These are phyloP conservation scores for Anabas testudineus DNA, from an alignment of 2,797 vertebrate species.

Conservation along the genomic window DNA sequence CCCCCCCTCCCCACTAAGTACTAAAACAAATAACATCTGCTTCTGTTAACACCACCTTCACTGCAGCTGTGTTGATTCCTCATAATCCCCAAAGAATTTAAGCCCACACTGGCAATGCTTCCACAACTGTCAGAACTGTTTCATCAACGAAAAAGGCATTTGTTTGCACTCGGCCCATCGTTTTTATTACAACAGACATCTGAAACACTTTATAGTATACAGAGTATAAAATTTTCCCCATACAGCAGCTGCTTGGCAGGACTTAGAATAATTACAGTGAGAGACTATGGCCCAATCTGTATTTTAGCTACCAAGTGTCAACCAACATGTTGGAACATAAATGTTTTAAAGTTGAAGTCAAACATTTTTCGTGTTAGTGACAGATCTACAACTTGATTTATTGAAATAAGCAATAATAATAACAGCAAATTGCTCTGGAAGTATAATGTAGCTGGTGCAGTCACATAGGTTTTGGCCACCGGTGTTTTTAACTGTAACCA, in stretches of 20 bases:
- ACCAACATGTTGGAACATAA: not conserved
- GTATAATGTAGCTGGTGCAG: too few species aligned
- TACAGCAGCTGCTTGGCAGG: conserved; percentile 5
- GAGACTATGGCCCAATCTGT: not conserved
- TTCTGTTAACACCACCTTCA: conserved; percentile 67
- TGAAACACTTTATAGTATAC: conserved; percentile 17
- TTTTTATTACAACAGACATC: conserved; percentile 29
- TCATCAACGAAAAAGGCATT: conserved; percentile 59
- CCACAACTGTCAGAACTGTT: conserved; percentile 62
- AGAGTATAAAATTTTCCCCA: not conserved
- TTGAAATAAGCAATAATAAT: not conserved
- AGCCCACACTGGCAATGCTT: conserved; percentile 51
- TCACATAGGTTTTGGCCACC: too few species aligned
- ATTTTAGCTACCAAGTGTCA: not conserved
- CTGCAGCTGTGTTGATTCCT: conserved; percentile 75
- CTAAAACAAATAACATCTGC: conserved; percentile 81
- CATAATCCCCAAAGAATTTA: conserved; percentile 71
- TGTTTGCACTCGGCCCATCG: conserved; percentile 29
- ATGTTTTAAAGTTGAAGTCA: conserved; percentile 11
- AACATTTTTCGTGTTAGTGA: not conserved
- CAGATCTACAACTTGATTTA: conserved; percentile 19
- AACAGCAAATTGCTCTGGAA: not conserved
- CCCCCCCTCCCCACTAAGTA: conserved; percentile 26
- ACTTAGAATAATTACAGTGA: not conserved
- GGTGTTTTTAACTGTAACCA: too few species aligned